Percentiles rank a stretch among this genome's conserved stretches.
phyloP scores from a whole-genome alignment of 2,113 vertebrate genomes.

The Cisticola juncidis region DNA sequence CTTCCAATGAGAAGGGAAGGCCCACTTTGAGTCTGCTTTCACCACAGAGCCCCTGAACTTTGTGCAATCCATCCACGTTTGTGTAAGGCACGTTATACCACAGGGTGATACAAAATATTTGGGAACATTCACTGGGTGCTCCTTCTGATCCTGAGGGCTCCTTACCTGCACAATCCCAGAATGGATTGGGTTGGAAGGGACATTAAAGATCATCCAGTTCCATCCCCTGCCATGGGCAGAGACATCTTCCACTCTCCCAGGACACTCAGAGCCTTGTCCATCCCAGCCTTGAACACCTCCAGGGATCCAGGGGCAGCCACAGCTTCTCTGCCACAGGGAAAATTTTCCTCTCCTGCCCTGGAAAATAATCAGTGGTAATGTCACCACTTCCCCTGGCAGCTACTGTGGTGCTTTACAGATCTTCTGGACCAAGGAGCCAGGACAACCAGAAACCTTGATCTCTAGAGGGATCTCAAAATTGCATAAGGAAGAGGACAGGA shows the following conservation, averaged over 20 bases:
- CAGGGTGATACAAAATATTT: background rate
- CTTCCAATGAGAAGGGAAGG: background rate
- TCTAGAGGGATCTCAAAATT: background rate
- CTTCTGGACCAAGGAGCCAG: background rate
- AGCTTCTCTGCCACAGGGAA: background rate
- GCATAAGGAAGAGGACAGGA: background rate
- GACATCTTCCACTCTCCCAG: background rate
- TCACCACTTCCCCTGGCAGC: background rate
- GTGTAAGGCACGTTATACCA: constrained; percentile 10
- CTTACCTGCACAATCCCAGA: accelerated
- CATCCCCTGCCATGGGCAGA: background rate
- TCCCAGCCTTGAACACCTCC: background rate
- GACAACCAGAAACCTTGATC: background rate
- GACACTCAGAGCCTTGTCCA: background rate
- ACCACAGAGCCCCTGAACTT: background rate
- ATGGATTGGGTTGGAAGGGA: background rate
- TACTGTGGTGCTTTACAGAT: background rate
- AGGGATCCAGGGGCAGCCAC: background rate
- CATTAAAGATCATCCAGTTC: background rate
- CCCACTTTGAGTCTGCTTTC: background rate
- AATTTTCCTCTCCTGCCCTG: background rate
- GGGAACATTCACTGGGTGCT: background rate
- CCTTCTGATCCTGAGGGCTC: background rate
- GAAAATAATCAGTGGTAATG: background rate
- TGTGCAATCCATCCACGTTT: background rate